Conservation (phyloP, 30 jellyfish, hydroid and myxozoan species). For the Hydractinia symbiolongicarpus region DNA sequence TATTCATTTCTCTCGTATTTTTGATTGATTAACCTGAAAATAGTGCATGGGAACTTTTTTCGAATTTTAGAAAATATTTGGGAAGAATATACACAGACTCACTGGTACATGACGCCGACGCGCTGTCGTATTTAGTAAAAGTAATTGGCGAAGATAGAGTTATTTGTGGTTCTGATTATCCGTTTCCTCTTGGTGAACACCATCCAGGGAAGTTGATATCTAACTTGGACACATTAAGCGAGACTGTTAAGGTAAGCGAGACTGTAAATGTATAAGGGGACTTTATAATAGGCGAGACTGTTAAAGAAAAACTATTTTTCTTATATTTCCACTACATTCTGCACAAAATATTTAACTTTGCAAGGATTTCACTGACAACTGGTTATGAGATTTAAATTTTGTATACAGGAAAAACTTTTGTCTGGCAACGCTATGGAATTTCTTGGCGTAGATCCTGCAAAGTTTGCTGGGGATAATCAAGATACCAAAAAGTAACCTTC, state of each 20-base stretch:
- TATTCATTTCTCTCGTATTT: too few relatives aligned
- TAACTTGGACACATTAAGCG: constrained; percentile 40
- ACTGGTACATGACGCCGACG: constrained; percentile 73
- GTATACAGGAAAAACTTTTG: constrained; percentile 50
- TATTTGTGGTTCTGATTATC: constrained; percentile 84
- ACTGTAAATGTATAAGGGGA: not conserved
- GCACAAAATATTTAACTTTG: not conserved
- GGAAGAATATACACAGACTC: constrained; percentile 85
- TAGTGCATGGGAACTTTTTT: not conserved
- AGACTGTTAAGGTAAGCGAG: constrained; percentile 44
- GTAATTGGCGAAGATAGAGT: constrained; percentile 71
- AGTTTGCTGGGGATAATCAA: too few relatives aligned
- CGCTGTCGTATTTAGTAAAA: constrained; percentile 53
- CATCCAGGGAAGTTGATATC: constrained; percentile 71
- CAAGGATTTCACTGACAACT: not conserved
- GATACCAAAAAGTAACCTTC: too few relatives aligned
- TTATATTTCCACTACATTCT: not conserved
- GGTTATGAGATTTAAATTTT: not conserved
- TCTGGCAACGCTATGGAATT: constrained; percentile 61
- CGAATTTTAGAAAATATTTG: constrained; percentile 51
- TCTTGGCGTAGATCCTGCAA: constrained; percentile 42
- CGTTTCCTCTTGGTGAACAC: constrained; percentile 91
- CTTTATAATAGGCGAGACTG: not conserved
- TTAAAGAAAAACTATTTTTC: not conserved
- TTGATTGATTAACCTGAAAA: too few relatives aligned